Conservation (phyloP, 2,113 vertebrate genomes). For the Aix galericulata region DNA sequence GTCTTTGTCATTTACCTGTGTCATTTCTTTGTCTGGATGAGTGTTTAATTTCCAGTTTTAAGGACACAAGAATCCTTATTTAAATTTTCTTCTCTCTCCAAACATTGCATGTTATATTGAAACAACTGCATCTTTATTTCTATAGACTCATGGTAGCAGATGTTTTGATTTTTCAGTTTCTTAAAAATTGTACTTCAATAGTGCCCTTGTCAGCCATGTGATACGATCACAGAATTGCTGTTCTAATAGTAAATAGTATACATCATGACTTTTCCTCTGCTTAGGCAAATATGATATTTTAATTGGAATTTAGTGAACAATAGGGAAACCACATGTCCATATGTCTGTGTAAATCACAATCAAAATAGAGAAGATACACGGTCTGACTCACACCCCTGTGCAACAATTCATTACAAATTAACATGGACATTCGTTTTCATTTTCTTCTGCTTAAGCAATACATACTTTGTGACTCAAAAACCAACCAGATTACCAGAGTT, state of each 20-base stretch:
- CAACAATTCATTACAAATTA: not conserved
- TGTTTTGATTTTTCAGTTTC: not conserved
- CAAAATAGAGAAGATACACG: not conserved
- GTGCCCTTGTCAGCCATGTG: not conserved
- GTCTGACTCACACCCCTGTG: not conserved
- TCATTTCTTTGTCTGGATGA: not conserved
- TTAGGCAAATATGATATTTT: not conserved
- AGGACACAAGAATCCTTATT: not conserved
- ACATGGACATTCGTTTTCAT: not conserved
- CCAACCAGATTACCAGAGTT: not conserved
- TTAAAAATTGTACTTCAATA: not conserved
- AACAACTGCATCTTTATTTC: not conserved
- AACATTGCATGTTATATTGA: not conserved
- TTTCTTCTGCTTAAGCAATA: not conserved
- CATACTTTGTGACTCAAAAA: not conserved
- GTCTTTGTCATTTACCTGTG: not conserved
- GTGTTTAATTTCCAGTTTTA: not conserved
- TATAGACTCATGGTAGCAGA: not conserved
- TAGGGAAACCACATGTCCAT: not conserved
- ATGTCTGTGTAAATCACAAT: not conserved
- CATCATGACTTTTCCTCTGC: not conserved
- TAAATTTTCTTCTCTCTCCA: not conserved
- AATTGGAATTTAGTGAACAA: not conserved
- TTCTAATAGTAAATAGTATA: not conserved
- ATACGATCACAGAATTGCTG: not conserved